Base-by-base conservation (phyloP, 2,888 invertebrate genomes). In the Philonicus albiceps region DNA sequence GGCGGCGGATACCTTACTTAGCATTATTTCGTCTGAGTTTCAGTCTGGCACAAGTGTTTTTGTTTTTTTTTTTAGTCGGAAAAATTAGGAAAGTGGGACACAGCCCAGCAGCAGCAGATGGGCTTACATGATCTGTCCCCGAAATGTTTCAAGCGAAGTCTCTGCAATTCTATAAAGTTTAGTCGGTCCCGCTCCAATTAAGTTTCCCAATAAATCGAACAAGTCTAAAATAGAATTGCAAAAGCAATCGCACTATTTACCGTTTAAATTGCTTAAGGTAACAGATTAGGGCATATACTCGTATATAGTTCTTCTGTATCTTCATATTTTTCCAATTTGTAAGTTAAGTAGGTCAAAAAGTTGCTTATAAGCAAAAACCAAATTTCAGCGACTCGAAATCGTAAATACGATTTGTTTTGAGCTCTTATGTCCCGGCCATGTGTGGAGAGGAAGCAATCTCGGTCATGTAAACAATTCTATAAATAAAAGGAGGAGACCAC, bases 11-110 rank as follows among this genome's bases (percentile, higher is more conserved):
- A 72, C 43, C 73, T 43, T 31, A 73, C 84, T 84, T 84, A 73
- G 84, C 84, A 84, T 84, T 84, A 84, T 73, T 73, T 84, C 40
- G 27, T n/a, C 55, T 73, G 40, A 40, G 73, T 73, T 84, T 84
- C 40, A 40, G 40, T 73, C 73, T 73, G 40, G 22, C 84, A 84
- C 31, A 5, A 40, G 27, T 8, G n/a, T n/a, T 8, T 43, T 43
- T 16, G 1, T 13, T 43, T 43, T 43, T 3, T 64, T 8, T 64
- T 64, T 27, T 64, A 34, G 3, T 83, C 34, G 64, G 64, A 1
- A 27, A 64, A 64, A 22, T 27, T 27, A 3, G 27, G 27, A 53
- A 27, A 64, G 7, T 37, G 2, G 30, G 22, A 19, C 64, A 16
- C 34, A 16, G 13, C 19, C 34, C 22, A n/a, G 80, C 37, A n/a